These are phyloP conservation scores for Chrysodeixis includens DNA, from an alignment of 2,888 invertebrate species.

Conservation along the genomic window DNA sequence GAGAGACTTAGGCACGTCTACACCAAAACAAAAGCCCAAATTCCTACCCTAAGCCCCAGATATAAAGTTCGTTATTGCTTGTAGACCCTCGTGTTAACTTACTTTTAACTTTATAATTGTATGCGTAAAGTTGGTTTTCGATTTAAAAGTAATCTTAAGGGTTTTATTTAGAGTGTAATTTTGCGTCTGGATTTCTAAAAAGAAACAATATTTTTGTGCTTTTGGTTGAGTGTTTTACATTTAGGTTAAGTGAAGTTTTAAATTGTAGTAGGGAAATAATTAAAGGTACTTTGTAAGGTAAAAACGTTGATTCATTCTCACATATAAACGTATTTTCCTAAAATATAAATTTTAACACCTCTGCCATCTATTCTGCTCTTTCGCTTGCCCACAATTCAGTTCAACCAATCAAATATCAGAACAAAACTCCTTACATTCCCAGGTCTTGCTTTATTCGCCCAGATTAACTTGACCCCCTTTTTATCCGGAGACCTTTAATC, in stretches of 20 bases:
- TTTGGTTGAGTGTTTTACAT: neutral
- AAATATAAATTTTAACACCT: no score
- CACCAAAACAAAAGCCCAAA: conserved; percentile 27
- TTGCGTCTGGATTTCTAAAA: conserved; percentile 3
- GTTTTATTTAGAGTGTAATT: conserved; percentile 4
- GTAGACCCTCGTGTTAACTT: conserved; percentile 15
- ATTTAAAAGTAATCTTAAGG: conserved; percentile 2
- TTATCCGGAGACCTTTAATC: conserved; percentile 45
- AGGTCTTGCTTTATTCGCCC: conserved; percentile 30
- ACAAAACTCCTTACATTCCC: conserved; percentile 10
- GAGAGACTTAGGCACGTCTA: conserved; percentile 44
- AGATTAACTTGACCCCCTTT: conserved; percentile 45
- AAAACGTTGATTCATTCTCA: no score
- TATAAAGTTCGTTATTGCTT: conserved; percentile 24
- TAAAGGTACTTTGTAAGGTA: no score
- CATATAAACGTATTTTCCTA: no score
- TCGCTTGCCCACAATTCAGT: no score
- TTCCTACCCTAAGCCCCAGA: conserved; percentile 7
- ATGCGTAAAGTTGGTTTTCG: conserved; percentile 10
- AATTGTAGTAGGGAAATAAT: no score
- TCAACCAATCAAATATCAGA: conserved; percentile 13
- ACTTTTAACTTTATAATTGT: conserved; percentile 27
- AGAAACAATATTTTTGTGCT: conserved; percentile 12
- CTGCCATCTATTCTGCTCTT: no score
- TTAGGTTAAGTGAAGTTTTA: neutral